These are phyloP conservation scores for Anoplolepis gracilipes DNA, from an alignment of 1,140 invertebrate species.

Conservation along the genomic window DNA sequence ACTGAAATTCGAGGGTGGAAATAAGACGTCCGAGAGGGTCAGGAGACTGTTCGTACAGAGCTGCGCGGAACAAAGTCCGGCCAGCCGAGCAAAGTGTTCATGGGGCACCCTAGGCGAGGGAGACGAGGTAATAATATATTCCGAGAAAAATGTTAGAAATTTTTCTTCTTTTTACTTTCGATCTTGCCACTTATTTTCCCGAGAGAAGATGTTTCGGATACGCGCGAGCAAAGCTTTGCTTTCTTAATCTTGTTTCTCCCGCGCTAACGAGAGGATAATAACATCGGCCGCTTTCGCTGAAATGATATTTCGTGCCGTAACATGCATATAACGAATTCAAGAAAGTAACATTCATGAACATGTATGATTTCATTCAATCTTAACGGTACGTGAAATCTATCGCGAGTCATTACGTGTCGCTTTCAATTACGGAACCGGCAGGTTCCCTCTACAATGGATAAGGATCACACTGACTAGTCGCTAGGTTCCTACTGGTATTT, in stretches of 20 bases:
- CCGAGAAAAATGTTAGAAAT: neutral
- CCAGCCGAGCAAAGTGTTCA: slow-evolving; percentile 91
- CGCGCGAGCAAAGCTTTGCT: neutral
- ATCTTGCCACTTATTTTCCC: neutral
- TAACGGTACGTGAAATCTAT: slow-evolving; percentile 37
- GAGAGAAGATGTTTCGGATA: neutral
- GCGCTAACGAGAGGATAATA: slow-evolving; percentile 12
- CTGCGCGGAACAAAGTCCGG: slow-evolving; percentile 95
- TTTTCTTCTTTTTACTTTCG: neutral
- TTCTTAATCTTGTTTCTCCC: slow-evolving; percentile 10
- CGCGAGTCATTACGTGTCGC: slow-evolving; percentile 36
- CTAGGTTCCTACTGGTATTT: slow-evolving; percentile 22
- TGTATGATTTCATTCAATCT: slow-evolving; percentile 52
- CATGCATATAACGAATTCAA: slow-evolving; percentile 31
- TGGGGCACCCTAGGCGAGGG: slow-evolving; percentile 93
- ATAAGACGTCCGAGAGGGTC: slow-evolving; percentile 90
- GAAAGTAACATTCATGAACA: slow-evolving; percentile 60
- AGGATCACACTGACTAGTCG: slow-evolving; percentile 35
- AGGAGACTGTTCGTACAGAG: slow-evolving; percentile 94
- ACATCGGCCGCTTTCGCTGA: slow-evolving; percentile 42
- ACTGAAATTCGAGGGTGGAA: slow-evolving; percentile 96
- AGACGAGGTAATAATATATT: slow-evolving; percentile 88
- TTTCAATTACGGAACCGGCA: slow-evolving; percentile 55
- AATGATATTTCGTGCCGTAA: slow-evolving; percentile 44
- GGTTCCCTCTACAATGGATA: slow-evolving; percentile 22